A percentile compares a stretch with the other conserved stretches of the same genome.
Conservation (phyloP, 1,140 invertebrate species). For the Macrobrachium nipponense region DNA sequence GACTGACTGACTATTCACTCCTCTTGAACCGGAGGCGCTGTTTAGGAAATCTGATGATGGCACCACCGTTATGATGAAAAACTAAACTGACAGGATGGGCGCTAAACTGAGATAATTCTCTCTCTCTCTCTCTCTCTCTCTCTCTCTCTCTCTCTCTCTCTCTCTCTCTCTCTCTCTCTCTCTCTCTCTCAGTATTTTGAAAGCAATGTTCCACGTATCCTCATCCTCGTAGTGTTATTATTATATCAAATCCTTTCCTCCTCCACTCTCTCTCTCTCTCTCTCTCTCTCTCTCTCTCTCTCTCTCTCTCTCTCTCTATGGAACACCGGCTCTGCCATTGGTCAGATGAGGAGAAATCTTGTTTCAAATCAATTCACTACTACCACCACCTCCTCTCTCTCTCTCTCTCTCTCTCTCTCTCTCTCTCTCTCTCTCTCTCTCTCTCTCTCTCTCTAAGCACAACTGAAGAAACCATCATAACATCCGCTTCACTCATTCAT, state of each 20-base stretch:
- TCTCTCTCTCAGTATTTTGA: neutral
- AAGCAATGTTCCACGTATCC: neutral
- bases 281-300: constrained; percentile 10
- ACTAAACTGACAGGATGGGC: neutral
- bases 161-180: neutral
- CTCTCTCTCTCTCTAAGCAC: neutral
- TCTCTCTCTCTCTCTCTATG: constrained; percentile 6
- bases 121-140: neutral
- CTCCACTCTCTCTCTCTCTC: constrained; percentile 12
- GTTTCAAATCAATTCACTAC: neutral
- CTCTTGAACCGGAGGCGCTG: too few relatives aligned
- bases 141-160: neutral
- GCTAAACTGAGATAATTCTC: neutral
- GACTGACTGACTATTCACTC: too few relatives aligned
- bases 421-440: constrained; percentile 1
- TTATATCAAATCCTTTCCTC: neutral
- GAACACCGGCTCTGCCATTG: neutral
- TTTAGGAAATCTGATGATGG: too few relatives aligned
- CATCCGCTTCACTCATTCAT: too few relatives aligned
- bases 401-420: neutral
- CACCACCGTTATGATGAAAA: constrained; percentile 8
- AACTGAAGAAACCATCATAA: neutral
- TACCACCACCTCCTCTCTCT: neutral
- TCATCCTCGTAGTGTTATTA: neutral
- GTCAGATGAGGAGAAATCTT: neutral